Evolutionary conservation across 2,113 vertebrate species (phyloP).

Genomic region (Pygoscelis antarcticus): DNA sequence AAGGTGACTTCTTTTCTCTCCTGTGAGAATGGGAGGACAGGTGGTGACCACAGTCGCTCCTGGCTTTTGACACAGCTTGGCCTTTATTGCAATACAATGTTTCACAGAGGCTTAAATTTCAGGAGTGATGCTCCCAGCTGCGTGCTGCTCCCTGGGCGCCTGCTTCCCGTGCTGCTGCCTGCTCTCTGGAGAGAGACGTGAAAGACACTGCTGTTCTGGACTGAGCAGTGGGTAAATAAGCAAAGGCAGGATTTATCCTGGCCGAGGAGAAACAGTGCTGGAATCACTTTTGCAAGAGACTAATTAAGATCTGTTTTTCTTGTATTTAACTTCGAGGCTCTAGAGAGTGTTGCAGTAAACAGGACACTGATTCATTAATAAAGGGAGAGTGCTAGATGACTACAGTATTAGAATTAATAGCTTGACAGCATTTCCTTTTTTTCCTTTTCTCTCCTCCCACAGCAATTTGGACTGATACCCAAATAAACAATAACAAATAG

Average conservation of each 20-base stretch:
- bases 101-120: not conserved
- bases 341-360: slow-evolving; percentile 20
- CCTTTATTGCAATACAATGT: not conserved
- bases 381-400: not conserved
- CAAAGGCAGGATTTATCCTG: not conserved
- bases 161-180: not conserved
- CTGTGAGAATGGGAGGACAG: not conserved
- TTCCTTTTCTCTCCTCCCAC: slow-evolving; percentile 45
- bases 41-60: not conserved
- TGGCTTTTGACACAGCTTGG: not conserved
- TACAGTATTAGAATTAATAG: slow-evolving; percentile 36
- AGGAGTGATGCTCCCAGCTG: not conserved
- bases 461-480: slow-evolving; percentile 62
- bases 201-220: not conserved
- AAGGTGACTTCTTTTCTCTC: not conserved
- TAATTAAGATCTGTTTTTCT: slow-evolving; percentile 12
- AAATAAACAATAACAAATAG: slow-evolving; percentile 64
- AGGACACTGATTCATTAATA: not conserved
- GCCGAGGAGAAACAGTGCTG: not conserved
- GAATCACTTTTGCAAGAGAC: not conserved
- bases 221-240: not conserved
- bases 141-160: not conserved
- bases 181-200: not conserved
- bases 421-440: slow-evolving; percentile 50
- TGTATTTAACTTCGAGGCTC: slow-evolving; percentile 23